Evolutionary conservation across 2,113 vertebrate species (phyloP), one percentile per base, ranked within the genome.

Genomic region (Mionectes macconnelli): DNA sequence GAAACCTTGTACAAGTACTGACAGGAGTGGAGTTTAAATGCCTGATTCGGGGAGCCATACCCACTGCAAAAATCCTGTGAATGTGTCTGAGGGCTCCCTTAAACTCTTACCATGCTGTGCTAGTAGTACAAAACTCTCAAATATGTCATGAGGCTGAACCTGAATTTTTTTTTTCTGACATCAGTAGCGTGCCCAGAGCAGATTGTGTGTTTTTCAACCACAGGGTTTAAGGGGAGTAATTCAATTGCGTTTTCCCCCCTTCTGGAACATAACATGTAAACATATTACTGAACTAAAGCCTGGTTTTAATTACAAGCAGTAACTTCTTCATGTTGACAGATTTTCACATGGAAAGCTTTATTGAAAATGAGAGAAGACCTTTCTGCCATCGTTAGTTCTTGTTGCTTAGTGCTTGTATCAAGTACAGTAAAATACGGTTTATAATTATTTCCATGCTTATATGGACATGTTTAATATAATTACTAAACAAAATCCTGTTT

Each of bases 401-500:
- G 96, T 96, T 96, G 94, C 94, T 96, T 93, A 92, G 76, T 89
- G 97, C 97, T 96, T 96, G 78, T 94, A 89, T 95, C 63, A 90
- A 94, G 79, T 95, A 96, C 78, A 87, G 87, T 89, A 95, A 96
- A 95, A 92, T 82, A 89, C 87, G 55, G 67, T 96, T 97, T 96
- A 91, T 95, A 97, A 97, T 97, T 96, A 97, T 96, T 91, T 93
- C 80, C 78, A 85, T 96, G 93, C 93, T 97, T 96, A 93, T 77
- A 94, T 95, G 91, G 85, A 84, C 92, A 95, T 85, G 73, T 84
- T 96, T 97, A 96, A 90, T 94, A 86, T 94, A 97, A 96, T 97
- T 97, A 96, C 90, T 87, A 96, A 95, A 94, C 93, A 90, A 97
- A 97, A 97, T 97, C 93, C 93, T 94, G 92, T 97, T 98, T 97